A percentile compares a stretch with the other conserved stretches of the same genome.
These are phyloP conservation scores for Oncorhynchus nerka DNA, from an alignment of 2,113 vertebrate species.

Conservation along the genomic window DNA sequence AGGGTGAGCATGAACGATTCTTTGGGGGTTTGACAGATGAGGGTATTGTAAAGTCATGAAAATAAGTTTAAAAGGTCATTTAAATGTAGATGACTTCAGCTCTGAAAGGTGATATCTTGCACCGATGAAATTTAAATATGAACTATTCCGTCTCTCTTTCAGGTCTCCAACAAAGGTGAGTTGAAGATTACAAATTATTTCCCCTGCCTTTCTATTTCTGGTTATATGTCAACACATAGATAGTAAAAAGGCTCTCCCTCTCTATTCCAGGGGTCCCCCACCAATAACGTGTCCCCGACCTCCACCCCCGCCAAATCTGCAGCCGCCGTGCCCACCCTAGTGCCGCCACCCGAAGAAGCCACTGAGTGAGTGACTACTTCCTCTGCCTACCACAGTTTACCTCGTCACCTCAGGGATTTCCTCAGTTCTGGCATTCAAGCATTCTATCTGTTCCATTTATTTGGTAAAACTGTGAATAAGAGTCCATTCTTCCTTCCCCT, in stretches of 20 bases:
- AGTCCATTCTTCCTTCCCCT: not conserved
- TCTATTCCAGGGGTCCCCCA: conserved; percentile 87
- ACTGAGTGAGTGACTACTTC: conserved; percentile 61
- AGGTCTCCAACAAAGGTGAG: conserved; percentile 77
- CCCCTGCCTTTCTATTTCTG: not conserved
- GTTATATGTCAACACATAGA: not conserved
- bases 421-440: not conserved
- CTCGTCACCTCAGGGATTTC: not conserved
- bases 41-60: too few species aligned
- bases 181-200: not conserved
- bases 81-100: not conserved
- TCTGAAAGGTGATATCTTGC: not conserved
- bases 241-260: not conserved
- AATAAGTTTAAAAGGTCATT: not conserved
- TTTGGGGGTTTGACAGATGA: conserved; percentile 17
- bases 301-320: conserved; percentile 93
- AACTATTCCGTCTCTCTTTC: conserved; percentile 22
- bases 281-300: conserved; percentile 91
- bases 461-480: not conserved
- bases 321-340: conserved; percentile 85
- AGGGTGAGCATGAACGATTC: conserved; percentile 72
- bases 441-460: not conserved
- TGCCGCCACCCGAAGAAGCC: conserved; percentile 83
- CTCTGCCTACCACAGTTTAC: not conserved
- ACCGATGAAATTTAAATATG: not conserved